These are phyloP conservation scores for Sula dactylatra DNA, from an alignment of 2,113 vertebrate genomes.

Conservation along the genomic window DNA sequence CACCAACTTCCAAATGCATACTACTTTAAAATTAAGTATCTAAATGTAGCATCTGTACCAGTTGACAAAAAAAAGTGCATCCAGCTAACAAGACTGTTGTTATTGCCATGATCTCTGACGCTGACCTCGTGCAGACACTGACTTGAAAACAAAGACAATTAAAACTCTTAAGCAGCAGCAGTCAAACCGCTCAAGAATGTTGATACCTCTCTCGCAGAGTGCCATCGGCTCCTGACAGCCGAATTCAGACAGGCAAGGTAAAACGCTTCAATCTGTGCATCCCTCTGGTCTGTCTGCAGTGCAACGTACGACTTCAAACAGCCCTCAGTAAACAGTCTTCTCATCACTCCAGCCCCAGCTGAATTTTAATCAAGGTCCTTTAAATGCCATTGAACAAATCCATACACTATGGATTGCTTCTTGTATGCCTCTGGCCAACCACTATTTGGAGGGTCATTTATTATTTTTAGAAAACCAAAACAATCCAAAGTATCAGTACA, in stretches of 20 bases:
- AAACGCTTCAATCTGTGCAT: conserved; percentile 58
- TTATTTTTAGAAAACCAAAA: conserved; percentile 78
- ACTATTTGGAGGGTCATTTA: conserved; percentile 72
- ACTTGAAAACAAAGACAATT: conserved; percentile 41
- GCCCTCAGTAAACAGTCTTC: conserved; percentile 66
- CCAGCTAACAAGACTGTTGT: not conserved
- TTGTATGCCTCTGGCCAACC: conserved; percentile 69
- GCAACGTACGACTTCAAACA: conserved; percentile 46
- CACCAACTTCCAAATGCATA: not conserved
- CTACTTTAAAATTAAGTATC: not conserved
- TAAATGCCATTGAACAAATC: conserved; percentile 83
- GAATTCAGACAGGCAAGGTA: conserved; percentile 40
- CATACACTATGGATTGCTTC: conserved; percentile 77
- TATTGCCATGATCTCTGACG: not conserved
- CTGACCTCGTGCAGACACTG: not conserved
- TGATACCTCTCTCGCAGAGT: conserved; percentile 42
- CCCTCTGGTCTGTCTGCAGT: conserved; percentile 43
- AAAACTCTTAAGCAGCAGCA: conserved; percentile 10
- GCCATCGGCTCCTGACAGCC: conserved; percentile 35
- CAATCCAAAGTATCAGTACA: conserved; percentile 62
- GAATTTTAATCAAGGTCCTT: conserved; percentile 83
- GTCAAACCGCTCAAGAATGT: not conserved
- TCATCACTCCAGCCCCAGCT: conserved; percentile 61
- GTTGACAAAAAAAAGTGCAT: not conserved
- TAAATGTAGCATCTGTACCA: not conserved